Percentiles rank a stretch among this genome's conserved stretches.
Conservation (phyloP, 2,888 invertebrate species). For the Nysson spinosus region DNA sequence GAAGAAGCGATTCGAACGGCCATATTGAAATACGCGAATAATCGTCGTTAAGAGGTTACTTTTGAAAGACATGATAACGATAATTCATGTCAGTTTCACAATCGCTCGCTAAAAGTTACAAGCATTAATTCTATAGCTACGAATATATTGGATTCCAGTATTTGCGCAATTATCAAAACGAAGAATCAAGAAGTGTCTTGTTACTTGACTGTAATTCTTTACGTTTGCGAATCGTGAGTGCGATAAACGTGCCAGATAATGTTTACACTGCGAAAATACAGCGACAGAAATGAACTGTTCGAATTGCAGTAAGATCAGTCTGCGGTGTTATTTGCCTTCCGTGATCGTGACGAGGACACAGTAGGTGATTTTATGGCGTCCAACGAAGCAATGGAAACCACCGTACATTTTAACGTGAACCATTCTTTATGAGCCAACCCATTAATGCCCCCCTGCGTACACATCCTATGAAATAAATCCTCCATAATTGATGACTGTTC, state of each 20-base stretch:
- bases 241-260: background rate
- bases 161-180: too few relatives aligned
- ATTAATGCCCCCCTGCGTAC: conserved; percentile 30
- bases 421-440: conserved; percentile 39
- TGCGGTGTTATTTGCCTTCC: conserved; percentile 4
- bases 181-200: too few relatives aligned
- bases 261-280: background rate
- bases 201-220: too few relatives aligned
- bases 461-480: conserved; percentile 22
- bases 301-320: conserved; percentile 5
- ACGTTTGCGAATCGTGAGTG: background rate
- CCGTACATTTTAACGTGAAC: conserved; percentile 18
- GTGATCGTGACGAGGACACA: conserved; percentile 15
- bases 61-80: too few relatives aligned
- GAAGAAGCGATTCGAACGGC: too few relatives aligned
- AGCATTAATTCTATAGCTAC: too few relatives aligned
- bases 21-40: too few relatives aligned
- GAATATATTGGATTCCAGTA: too few relatives aligned
- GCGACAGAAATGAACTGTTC: background rate
- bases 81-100: too few relatives aligned
- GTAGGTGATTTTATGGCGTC: conserved; percentile 21
- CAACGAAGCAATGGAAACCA: conserved; percentile 38
- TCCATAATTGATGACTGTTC: conserved; percentile 28
- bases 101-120: too few relatives aligned
- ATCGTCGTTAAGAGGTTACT: too few relatives aligned